A percentile compares a stretch with the other conserved stretches of the same genome.
These are phyloP conservation scores for Corythaixoides concolor DNA, from an alignment of 2,113 vertebrate genomes.

Conservation along the genomic window DNA sequence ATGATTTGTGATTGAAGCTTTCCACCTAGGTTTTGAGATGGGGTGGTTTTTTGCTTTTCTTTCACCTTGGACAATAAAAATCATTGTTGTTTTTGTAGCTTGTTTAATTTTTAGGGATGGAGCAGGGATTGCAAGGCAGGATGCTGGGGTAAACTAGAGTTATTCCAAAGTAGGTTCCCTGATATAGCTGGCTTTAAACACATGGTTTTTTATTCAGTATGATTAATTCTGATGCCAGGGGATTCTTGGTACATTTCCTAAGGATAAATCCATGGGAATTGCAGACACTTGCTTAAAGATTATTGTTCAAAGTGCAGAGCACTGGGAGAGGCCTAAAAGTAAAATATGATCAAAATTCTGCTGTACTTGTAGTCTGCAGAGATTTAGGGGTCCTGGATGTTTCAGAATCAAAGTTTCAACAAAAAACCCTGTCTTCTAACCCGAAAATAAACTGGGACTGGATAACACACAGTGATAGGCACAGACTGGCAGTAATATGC, in stretches of 20 bases:
- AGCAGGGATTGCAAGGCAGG: neutral
- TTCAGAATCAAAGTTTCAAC: slow-evolving; percentile 24
- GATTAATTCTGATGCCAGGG: slow-evolving; percentile 27
- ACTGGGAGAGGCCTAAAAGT: neutral
- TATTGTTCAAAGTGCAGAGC: slow-evolving; percentile 23
- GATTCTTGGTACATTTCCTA: slow-evolving; percentile 30
- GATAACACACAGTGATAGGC: slow-evolving; percentile 35
- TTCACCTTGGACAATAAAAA: neutral
- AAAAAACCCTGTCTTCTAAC: neutral
- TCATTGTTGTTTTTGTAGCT: neutral
- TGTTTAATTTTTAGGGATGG: neutral
- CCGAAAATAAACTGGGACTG: slow-evolving; percentile 11
- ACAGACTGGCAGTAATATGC: slow-evolving; percentile 5
- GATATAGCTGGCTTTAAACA: neutral
- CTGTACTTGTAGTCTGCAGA: neutral
- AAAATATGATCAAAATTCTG: slow-evolving; percentile 28
- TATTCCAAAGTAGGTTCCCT: neutral
- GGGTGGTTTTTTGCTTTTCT: neutral
- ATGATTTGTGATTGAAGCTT: neutral
- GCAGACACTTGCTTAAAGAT: slow-evolving; percentile 43
- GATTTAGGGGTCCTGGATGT: slow-evolving; percentile 1
- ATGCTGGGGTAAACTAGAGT: neutral
- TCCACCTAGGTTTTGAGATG: neutral
- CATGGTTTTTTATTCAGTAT: neutral
- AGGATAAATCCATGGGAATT: slow-evolving; percentile 38